These are phyloP conservation scores for Eupithecia tripunctaria DNA, from an alignment of 2,888 invertebrate genomes.

Conservation along the genomic window DNA sequence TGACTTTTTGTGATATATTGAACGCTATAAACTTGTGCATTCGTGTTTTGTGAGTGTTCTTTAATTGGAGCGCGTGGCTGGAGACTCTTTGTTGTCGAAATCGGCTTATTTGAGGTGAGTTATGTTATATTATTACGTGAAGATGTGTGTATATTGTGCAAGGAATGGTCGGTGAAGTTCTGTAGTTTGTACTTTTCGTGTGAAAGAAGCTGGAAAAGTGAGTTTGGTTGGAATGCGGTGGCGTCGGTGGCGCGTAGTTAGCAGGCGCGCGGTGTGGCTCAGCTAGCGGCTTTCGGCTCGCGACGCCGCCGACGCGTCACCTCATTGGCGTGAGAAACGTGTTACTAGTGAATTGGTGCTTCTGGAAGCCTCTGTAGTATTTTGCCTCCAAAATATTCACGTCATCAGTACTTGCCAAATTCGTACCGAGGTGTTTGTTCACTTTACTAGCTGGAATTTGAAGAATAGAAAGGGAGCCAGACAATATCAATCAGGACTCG, in stretches of 20 bases:
- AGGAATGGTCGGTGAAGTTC: slow-evolving; percentile 44
- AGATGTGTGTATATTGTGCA: slow-evolving; percentile 45
- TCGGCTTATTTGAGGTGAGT: slow-evolving; percentile 80
- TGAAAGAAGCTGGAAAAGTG: slow-evolving; percentile 11
- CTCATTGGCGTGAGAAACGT: slow-evolving; percentile 69
- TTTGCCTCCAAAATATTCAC: slow-evolving; percentile 13
- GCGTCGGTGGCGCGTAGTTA: slow-evolving; percentile 71
- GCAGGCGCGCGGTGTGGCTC: slow-evolving; percentile 59
- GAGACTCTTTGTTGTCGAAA: slow-evolving; percentile 84
- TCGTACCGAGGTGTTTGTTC: slow-evolving; percentile 20
- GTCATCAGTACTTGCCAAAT: slow-evolving; percentile 25
- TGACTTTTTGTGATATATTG: slow-evolving; percentile 68
- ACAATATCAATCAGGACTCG: neutral
- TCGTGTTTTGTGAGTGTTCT: slow-evolving; percentile 83
- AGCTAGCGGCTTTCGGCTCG: slow-evolving; percentile 68
- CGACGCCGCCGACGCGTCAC: slow-evolving; percentile 77
- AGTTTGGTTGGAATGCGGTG: slow-evolving; percentile 57
- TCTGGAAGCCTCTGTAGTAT: slow-evolving; percentile 63
- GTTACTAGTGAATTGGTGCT: slow-evolving; percentile 64
- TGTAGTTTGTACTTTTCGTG: slow-evolving; percentile 36
- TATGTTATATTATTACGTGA: slow-evolving; percentile 54
- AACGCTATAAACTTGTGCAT: slow-evolving; percentile 72
- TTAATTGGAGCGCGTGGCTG: slow-evolving; percentile 84
- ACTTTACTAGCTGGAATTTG: slow-evolving; percentile 4
- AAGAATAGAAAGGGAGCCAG: neutral